Evolutionary conservation across 2,113 vertebrate genomes (phyloP), one percentile per base, ranked within the genome.

Genomic region (Podarcis muralis): DNA sequence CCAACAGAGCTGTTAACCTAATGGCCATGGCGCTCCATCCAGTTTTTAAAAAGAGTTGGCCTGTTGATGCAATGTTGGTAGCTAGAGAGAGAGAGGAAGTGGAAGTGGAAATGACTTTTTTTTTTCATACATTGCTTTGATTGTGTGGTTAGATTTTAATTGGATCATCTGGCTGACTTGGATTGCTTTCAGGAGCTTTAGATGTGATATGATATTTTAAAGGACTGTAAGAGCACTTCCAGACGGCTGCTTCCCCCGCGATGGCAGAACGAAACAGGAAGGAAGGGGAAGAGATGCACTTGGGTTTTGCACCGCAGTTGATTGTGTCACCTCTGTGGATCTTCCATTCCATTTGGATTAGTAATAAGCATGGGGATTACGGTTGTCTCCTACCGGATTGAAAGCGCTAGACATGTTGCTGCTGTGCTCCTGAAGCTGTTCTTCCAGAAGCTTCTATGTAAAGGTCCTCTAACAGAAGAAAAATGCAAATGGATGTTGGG

Each of bases 121-220:
- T 3, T 76, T 59, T 75, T 83, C n/a, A 57, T 90, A 57, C 66
- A 82, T 82, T 82, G 71, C 59, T 83, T 40, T 74, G 69, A 82
- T 74, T 86, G 27, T 72, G 83, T 48, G 40, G 11, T 86, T 59
- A 65, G 27, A 18, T 89, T 92, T 94, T 85, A 89, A 83, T 83
- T 79, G n/a, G 59, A 69, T 89, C 83, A 80, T 89, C 85, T 86
- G 89, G 84, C 72, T 77, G 72, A 30, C 59, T 86, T 85, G 84
- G 85, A 90, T 20, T 69, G 77, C 40, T 89, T 86, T 86, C 84
- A 81, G 62, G 69, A 89, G 59, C 35, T 86, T 86, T 86, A 77
- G 80, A 90, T 76, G 81, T 76, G 77, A 43, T 83, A 68, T 83
- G 89, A 83, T 86, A 86, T 86, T 90, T 77, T 82, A 68, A 57